Percentiles rank a stretch among this genome's conserved stretches.
phyloP scores from a whole-genome alignment of 2,113 vertebrate species.

The Leucoraja erinaceus region DNA sequence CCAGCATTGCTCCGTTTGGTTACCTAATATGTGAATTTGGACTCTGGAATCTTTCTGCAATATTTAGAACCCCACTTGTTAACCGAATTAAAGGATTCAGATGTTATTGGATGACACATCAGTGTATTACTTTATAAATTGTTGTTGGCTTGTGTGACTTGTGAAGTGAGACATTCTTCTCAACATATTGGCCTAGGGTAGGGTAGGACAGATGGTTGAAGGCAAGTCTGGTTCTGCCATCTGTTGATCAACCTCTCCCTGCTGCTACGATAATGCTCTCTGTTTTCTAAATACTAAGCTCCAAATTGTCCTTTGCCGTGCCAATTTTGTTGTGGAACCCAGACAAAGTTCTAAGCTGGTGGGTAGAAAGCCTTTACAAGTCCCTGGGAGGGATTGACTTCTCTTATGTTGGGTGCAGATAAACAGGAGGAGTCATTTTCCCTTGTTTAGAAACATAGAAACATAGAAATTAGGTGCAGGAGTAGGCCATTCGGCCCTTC shows the following conservation, averaged over 20 bases:
- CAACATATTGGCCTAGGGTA: neutral
- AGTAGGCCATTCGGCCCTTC: no score
- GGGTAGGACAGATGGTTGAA: neutral
- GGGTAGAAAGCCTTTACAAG: neutral
- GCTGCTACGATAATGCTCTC: neutral
- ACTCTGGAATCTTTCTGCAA: neutral
- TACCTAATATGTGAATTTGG: neutral
- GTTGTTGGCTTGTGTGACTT: conserved; percentile 19
- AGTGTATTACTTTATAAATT: conserved; percentile 12
- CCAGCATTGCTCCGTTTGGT: neutral
- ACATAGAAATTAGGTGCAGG: no score
- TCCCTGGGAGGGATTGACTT: neutral
- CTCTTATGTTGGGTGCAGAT: neutral
- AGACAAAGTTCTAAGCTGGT: neutral
- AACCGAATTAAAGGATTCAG: neutral
- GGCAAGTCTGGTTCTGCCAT: neutral
- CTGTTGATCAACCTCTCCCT: neutral
- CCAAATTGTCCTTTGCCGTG: neutral
- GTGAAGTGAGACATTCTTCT: conserved; percentile 16
- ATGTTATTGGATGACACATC: neutral
- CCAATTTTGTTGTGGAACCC: neutral
- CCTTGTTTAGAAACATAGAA: no score
- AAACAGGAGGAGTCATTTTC: neutral
- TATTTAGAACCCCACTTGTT: neutral
- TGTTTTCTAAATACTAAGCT: neutral